Percentiles rank a stretch among this genome's conserved stretches.
phyloP scores from a whole-genome alignment of 2,888 invertebrate species.

The Ormyrus rosae region DNA sequence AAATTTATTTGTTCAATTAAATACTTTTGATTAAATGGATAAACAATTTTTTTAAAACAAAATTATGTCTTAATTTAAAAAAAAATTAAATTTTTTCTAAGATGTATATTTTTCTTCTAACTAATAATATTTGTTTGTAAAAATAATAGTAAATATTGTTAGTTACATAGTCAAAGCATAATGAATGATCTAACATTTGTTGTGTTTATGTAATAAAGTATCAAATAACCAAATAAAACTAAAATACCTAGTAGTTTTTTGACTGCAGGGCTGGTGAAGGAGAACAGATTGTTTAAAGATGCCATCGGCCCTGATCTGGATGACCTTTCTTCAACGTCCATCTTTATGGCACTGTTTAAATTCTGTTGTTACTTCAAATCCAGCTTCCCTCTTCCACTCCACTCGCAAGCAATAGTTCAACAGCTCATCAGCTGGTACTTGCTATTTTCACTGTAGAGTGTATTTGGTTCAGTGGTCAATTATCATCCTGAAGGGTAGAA shows the following conservation, averaged over 20 bases:
- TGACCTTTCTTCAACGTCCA: slow-evolving; percentile 59
- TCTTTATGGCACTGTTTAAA: slow-evolving; percentile 15
- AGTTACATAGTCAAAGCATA: neutral
- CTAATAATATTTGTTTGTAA: neutral
- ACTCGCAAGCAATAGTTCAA: neutral
- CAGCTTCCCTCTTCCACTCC: slow-evolving; percentile 30
- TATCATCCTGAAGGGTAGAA: slow-evolving; percentile 16
- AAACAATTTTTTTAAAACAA: neutral
- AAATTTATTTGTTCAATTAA: slow-evolving; percentile 22
- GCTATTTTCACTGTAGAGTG: slow-evolving; percentile 40
- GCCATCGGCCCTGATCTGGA: slow-evolving; percentile 66
- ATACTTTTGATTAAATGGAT: neutral
- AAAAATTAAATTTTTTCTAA: neutral
- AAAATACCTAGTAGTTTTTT: slow-evolving; percentile 76
- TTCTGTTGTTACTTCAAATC: slow-evolving; percentile 23
- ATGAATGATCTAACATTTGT: neutral
- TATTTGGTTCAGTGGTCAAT: slow-evolving; percentile 29
- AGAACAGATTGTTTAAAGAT: slow-evolving; percentile 78
- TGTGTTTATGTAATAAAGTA: neutral
- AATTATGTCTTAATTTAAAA: neutral
- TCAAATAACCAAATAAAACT: neutral
- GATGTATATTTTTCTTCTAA: neutral
- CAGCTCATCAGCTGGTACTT: too few species aligned
- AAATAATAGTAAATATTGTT: neutral
- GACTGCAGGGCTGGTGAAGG: slow-evolving; percentile 78